phyloP scores from a whole-genome alignment of 1,140 invertebrate genomes.

The Episyrphus balteatus region DNA sequence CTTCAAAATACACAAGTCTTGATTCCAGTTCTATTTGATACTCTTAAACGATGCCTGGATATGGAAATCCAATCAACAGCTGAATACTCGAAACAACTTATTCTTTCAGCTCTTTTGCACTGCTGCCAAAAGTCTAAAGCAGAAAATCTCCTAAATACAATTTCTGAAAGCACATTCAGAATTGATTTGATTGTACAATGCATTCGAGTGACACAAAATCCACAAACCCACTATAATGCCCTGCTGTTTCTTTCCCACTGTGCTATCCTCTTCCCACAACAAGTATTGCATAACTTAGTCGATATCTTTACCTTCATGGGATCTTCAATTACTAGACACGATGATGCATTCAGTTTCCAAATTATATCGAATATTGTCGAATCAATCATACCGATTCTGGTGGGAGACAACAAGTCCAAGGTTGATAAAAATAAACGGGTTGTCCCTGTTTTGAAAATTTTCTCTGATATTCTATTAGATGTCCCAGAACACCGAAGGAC shows the following conservation, averaged over 20 bases:
- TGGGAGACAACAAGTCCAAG: constrained; percentile 37
- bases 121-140: constrained; percentile 47
- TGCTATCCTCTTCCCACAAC: constrained; percentile 62
- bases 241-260: constrained; percentile 67
- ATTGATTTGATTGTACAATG: constrained; percentile 78
- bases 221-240: constrained; percentile 88
- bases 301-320: constrained; percentile 95
- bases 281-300: constrained; percentile 84
- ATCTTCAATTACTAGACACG: constrained; percentile 75
- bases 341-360: constrained; percentile 89
- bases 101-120: constrained; percentile 66
- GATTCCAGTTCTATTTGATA: constrained; percentile 62
- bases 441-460: constrained; percentile 69
- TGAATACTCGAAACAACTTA: constrained; percentile 81
- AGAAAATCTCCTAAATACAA: constrained; percentile 30
- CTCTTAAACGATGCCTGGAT: constrained; percentile 67
- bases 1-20: constrained; percentile 49
- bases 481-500: constrained; percentile 79
- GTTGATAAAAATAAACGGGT: constrained; percentile 39
- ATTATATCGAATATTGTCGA: constrained; percentile 85
- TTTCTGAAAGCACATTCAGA: constrained; percentile 51
- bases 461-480: constrained; percentile 77
- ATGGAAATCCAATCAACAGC: constrained; percentile 73
- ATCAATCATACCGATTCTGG: constrained; percentile 76
- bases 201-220: constrained; percentile 78